Percentiles rank a stretch among this genome's conserved stretches.
These are phyloP conservation scores for Ennomos quercinarius DNA, from an alignment of 2,888 invertebrate genomes.

Conservation along the genomic window DNA sequence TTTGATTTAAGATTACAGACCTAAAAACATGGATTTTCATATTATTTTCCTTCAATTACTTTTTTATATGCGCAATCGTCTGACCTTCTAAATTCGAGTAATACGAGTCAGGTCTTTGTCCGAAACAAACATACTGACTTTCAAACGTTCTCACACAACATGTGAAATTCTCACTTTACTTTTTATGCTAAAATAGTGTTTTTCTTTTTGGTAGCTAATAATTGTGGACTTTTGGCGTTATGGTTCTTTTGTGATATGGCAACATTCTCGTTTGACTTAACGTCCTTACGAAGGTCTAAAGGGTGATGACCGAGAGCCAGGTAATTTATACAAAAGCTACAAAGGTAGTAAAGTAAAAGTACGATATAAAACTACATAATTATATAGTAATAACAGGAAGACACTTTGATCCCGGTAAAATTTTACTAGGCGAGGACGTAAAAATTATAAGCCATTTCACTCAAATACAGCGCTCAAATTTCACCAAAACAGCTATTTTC, in stretches of 20 bases:
- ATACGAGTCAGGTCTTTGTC: slow-evolving; percentile 58
- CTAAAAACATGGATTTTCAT: too few relatives aligned
- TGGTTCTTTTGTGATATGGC: slow-evolving; percentile 26
- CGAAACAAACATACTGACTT: slow-evolving; percentile 70
- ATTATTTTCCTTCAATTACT: slow-evolving; percentile 29
- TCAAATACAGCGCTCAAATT: too few relatives aligned
- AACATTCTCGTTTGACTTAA: slow-evolving; percentile 19
- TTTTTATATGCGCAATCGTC: not conserved
- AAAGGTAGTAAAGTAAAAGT: too few relatives aligned
- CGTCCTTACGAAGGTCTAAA: slow-evolving; percentile 20
- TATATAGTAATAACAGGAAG: too few relatives aligned
- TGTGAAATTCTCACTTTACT: slow-evolving; percentile 74
- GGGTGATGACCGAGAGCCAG: slow-evolving; percentile 7
- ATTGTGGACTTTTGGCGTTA: slow-evolving; percentile 28
- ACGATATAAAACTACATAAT: too few relatives aligned
- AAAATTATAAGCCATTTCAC: too few relatives aligned
- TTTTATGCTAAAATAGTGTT: slow-evolving; percentile 52
- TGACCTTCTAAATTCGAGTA: slow-evolving; percentile 56
- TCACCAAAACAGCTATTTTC: not conserved
- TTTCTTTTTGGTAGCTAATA: slow-evolving; percentile 17
- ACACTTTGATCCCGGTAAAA: too few relatives aligned
- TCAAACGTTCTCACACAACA: slow-evolving; percentile 65
- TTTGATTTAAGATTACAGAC: too few relatives aligned
- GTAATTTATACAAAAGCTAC: not conserved
- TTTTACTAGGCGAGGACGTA: too few relatives aligned